phyloP scores from a whole-genome alignment of 2,797 vertebrate species.

The Sphaeramia orbicularis region DNA sequence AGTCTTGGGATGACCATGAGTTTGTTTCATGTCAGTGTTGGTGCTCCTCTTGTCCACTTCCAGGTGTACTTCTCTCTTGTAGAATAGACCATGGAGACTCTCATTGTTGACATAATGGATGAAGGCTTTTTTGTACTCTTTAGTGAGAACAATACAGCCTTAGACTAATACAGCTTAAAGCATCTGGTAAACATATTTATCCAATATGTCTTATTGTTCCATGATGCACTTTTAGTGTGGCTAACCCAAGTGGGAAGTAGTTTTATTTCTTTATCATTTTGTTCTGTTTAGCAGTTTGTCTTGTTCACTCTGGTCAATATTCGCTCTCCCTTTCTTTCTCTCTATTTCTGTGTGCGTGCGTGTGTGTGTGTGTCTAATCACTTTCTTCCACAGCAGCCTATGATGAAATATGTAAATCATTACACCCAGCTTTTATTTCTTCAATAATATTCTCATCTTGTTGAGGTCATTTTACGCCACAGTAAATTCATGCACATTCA shows the following conservation, averaged over 20 bases:
- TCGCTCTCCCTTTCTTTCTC: slow-evolving; percentile 33
- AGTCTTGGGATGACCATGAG: slow-evolving; percentile 33
- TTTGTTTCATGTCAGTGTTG: slow-evolving; percentile 17
- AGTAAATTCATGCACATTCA: slow-evolving; percentile 75
- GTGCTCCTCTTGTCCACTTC: slow-evolving; percentile 27
- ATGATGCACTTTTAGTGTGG: slow-evolving; percentile 64
- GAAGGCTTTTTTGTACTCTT: slow-evolving; percentile 48
- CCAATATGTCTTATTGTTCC: slow-evolving; percentile 63
- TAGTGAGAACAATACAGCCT: slow-evolving; percentile 43
- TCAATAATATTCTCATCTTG: slow-evolving; percentile 82
- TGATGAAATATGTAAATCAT: slow-evolving; percentile 86
- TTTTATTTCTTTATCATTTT: slow-evolving; percentile 76
- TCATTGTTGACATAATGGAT: slow-evolving; percentile 57
- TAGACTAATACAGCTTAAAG: slow-evolving; percentile 42
- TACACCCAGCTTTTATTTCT: slow-evolving; percentile 79
- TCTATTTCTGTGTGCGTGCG: slow-evolving; percentile 58
- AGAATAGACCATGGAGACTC: slow-evolving; percentile 49
- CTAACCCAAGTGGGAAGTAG: slow-evolving; percentile 63
- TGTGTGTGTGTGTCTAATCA: slow-evolving; percentile 66
- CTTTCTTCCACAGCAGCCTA: slow-evolving; percentile 69
- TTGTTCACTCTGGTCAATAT: slow-evolving; percentile 70
- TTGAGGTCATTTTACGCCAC: slow-evolving; percentile 80
- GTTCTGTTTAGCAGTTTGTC: slow-evolving; percentile 71
- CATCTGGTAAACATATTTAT: slow-evolving; percentile 59
- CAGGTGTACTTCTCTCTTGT: slow-evolving; percentile 18